Conservation (phyloP, 92 coral and sea anemone genomes). For the Hydrozoanthus gracilis region DNA sequence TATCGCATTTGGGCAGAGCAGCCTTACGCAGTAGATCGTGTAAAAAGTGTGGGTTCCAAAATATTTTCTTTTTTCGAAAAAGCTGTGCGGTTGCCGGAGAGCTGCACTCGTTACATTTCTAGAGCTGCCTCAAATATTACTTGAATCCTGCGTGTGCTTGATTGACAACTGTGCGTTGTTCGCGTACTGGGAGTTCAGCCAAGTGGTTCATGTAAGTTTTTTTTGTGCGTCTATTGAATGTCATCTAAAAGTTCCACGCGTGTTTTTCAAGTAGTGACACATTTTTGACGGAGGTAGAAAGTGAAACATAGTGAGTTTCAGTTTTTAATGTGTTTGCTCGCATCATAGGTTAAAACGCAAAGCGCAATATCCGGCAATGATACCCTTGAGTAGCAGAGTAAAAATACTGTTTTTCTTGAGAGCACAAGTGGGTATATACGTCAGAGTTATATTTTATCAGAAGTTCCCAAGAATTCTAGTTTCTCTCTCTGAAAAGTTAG, state of each 20-base stretch:
- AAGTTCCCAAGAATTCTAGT: too few species aligned
- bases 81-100: neutral
- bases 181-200: neutral
- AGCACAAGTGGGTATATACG: neutral
- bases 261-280: neutral
- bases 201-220: conserved; percentile 2
- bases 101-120: neutral
- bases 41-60: neutral
- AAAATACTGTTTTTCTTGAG: neutral
- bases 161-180: neutral
- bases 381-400: neutral
- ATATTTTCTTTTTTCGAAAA: neutral
- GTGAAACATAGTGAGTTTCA: neutral
- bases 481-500: neutral
- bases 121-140: neutral
- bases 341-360: conserved; percentile 19
- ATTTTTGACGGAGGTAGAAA: conserved; percentile 2
- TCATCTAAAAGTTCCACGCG: neutral
- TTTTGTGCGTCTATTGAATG: conserved; percentile 2
- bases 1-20: conserved; percentile 1
- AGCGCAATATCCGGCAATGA: conserved; percentile 31
- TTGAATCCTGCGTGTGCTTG: conserved; percentile 8
- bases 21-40: neutral
- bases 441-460: neutral
- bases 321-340: neutral